phyloP scores from a whole-genome alignment of 2,888 invertebrate genomes.

The Eilema sororculum region DNA sequence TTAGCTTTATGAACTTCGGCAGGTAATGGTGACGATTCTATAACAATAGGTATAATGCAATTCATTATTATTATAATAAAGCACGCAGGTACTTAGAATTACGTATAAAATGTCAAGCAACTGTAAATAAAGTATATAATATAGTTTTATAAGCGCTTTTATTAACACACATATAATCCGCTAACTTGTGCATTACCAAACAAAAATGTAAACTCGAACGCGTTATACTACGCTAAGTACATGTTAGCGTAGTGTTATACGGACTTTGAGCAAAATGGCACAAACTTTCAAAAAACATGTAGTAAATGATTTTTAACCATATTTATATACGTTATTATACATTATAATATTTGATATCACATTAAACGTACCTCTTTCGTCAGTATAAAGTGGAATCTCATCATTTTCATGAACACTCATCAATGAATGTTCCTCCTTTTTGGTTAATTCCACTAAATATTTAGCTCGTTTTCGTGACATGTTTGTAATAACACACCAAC shows the following conservation, averaged over 20 bases:
- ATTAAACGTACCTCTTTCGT: conserved; percentile 23
- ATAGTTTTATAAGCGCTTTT: neutral
- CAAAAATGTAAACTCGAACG: too few species aligned
- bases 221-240: neutral
- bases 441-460: conserved; percentile 16
- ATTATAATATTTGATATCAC: conserved; percentile 8
- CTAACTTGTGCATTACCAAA: neutral
- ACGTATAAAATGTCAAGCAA: neutral
- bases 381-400: conserved; percentile 26
- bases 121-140: neutral
- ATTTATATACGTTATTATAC: conserved; percentile 20
- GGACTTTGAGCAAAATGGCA: neutral
- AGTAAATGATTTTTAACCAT: neutral
- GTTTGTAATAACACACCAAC: conserved; percentile 11
- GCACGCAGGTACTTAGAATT: neutral
- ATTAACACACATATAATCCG: neutral
- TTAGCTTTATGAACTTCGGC: neutral
- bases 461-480: conserved; percentile 21
- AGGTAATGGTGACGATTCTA: conserved; percentile 8
- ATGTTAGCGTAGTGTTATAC: too few species aligned
- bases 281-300: neutral
- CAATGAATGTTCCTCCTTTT: conserved; percentile 27
- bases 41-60: neutral
- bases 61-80: neutral
- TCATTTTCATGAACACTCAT: conserved; percentile 20